Percentiles rank a stretch among this genome's conserved stretches.
Evolutionary conservation across 2,797 vertebrate genomes (phyloP).

Genomic region (Phoeniculus purpureus): DNA sequence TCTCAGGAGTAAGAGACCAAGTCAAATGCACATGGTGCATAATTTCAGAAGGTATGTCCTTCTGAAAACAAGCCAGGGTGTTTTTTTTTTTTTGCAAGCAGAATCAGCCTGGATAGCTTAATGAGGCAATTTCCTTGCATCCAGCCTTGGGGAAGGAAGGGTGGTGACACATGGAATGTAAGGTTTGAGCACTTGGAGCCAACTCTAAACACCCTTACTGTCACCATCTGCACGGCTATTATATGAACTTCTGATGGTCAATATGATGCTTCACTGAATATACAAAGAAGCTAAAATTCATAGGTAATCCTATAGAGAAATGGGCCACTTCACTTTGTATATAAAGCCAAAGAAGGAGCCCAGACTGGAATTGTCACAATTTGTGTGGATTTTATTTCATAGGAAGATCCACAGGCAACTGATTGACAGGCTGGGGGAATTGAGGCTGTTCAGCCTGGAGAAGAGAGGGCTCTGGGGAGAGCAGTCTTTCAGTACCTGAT

Average conservation of each 20-base stretch:
- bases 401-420: neutral
- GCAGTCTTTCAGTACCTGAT: too few species aligned
- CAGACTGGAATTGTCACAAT: neutral
- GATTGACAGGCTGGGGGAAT: too few species aligned
- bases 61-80: constrained; percentile 16
- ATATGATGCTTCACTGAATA: neutral
- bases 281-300: neutral
- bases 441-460: too few species aligned
- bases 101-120: constrained; percentile 19
- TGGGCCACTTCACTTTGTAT: neutral
- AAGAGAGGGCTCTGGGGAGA: too few species aligned
- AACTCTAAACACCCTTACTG: neutral
- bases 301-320: neutral
- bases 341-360: neutral
- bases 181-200: neutral
- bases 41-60: neutral
- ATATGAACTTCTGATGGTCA: neutral
- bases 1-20: neutral
- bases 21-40: neutral
- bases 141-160: constrained; percentile 50
- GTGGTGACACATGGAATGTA: neutral
- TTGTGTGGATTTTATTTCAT: neutral
- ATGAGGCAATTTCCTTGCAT: constrained; percentile 62
- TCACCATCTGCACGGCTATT: neutral
- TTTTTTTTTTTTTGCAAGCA: neutral